Evolutionary conservation across 2,888 invertebrate species (phyloP), one percentile per base, ranked within the genome.

Genomic region (Machimus rusticus): DNA sequence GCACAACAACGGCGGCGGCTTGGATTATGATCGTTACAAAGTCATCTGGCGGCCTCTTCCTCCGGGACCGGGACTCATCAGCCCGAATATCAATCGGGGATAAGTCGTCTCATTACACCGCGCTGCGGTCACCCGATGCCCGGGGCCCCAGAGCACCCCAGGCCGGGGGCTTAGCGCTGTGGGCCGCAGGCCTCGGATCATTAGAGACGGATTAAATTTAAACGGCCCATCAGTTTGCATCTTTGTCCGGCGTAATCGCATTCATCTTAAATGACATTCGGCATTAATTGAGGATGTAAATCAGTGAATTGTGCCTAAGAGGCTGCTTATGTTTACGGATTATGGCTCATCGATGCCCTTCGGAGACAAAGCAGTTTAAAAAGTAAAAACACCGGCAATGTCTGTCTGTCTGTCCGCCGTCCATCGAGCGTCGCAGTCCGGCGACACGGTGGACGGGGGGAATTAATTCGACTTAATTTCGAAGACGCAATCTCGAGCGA

Each of bases 181-280:
- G 66, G 74, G 43, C 31, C 43, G 16, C 43, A 77, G 43, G 66
- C 39, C 81, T 43, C 19, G 87, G 85, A 43, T 81, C 79, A 87
- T 87, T 88, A 88, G 66, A 86, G 55, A 79, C 81, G 86, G 88
- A 88, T 88, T 88, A 88, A 86, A 88, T 88, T 88, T 86, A 86
- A 86, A 88, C 88, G 88, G 82, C 37, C 88, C 88, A 88, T 86
- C 88, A 88, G 77, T 88, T 88, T 55, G 76, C 43, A 76, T 88
- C 81, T 81, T 81, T 88, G 88, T 86, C 88, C 86, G 23, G 37
- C 77, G 87, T 87, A 87, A 87, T 87, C 87, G 87, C 86, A 87
- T 87, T 87, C 85, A 87, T 87, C 87, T 87, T 79, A 78, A 87
- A 87, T 87, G 87, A 87, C 87, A 87, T 87, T 87, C 87, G 46